Percentiles rank a stretch among this genome's conserved stretches.
Evolutionary conservation across 2,113 vertebrate genomes (phyloP).

Genomic region (Eublepharis macularius): DNA sequence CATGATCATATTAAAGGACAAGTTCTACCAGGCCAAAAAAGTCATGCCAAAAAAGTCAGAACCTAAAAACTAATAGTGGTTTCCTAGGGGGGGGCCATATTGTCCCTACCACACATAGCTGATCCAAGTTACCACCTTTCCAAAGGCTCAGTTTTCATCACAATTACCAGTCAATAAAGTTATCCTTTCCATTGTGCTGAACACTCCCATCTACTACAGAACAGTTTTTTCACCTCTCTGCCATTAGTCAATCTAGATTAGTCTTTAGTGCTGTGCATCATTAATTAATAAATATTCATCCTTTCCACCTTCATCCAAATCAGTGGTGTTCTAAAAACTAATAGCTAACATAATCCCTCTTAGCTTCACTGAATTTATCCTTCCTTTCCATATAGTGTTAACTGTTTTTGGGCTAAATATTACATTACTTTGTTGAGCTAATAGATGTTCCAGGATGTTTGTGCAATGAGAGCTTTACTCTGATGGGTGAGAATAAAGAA

Average conservation of each 20-base stretch:
- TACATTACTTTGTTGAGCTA: background rate
- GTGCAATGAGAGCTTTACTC: background rate
- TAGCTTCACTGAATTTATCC: background rate
- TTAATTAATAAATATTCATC: background rate
- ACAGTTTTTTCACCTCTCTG: background rate
- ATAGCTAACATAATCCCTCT: background rate
- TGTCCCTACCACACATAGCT: background rate
- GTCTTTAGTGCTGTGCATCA: background rate
- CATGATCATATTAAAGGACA: background rate
- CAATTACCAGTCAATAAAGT: background rate
- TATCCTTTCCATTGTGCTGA: background rate
- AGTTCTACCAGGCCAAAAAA: background rate
- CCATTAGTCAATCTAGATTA: background rate
- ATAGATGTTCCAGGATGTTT: background rate
- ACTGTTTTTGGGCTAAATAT: background rate
- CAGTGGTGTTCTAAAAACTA: background rate
- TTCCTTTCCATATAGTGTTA: background rate
- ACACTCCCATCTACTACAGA: background rate
- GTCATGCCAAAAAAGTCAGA: background rate
- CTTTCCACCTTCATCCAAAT: background rate
- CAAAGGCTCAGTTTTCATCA: background rate
- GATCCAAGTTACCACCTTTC: background rate
- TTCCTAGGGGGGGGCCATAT: background rate
- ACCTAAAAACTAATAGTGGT: background rate
- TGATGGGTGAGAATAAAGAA: constrained; percentile 23